Percentiles rank a stretch among this genome's conserved stretches.
Evolutionary conservation across 2,888 invertebrate species (phyloP).

Genomic region (Tenthredo scrophulariae): DNA sequence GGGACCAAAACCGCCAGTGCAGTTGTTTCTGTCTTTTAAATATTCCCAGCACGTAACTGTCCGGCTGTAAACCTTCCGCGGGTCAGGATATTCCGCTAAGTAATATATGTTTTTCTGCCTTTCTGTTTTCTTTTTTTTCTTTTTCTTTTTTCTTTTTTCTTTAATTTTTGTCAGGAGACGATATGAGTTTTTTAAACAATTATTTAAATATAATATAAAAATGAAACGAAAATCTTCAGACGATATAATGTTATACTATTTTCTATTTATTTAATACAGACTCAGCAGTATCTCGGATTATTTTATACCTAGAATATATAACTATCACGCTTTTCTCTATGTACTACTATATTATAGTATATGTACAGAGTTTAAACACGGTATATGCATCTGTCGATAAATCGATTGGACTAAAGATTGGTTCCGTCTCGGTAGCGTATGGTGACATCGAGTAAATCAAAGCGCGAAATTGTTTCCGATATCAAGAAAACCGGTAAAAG

Average conservation of each 20-base stretch:
- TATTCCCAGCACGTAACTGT: constrained; percentile 42
- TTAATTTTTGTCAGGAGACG: neutral
- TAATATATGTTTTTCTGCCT: neutral
- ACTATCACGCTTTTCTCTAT: neutral
- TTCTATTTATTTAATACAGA: too few species aligned
- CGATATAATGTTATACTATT: too few species aligned
- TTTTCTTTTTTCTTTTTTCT: neutral
- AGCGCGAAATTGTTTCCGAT: constrained; percentile 38
- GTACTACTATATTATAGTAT: neutral
- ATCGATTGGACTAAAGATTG: constrained; percentile 25
- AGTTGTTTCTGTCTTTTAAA: constrained; percentile 1
- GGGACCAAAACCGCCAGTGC: neutral
- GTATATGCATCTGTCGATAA: neutral
- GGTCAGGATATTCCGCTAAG: neutral
- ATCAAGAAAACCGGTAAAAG: neutral
- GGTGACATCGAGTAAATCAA: constrained; percentile 29
- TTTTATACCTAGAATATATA: too few species aligned
- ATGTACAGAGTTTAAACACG: neutral
- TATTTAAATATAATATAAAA: too few species aligned
- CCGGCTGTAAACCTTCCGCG: constrained; percentile 21
- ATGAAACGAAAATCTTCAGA: too few species aligned
- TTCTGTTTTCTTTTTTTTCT: neutral
- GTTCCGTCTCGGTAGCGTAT: neutral
- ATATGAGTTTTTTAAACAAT: neutral
- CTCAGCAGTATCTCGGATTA: too few species aligned